Evolutionary conservation across 2,888 invertebrate genomes (phyloP), one percentile per base, ranked within the genome.

Genomic region (Aleiodes testaceus): DNA sequence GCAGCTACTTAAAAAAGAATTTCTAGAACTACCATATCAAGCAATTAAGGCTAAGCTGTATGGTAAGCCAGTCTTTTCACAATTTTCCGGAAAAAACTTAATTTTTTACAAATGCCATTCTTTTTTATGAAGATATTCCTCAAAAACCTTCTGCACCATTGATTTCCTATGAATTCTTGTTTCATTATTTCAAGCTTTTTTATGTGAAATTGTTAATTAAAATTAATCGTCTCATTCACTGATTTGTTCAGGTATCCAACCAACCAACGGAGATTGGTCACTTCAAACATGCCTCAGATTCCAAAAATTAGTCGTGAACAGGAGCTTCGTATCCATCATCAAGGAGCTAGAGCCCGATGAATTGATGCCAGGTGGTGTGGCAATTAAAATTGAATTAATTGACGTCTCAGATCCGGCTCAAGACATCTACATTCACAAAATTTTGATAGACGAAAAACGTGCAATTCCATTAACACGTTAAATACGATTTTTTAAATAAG

Each of bases 271-370:
- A 79, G 92, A 94, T 86, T 94, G 94, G 93, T 89, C 91, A 0
- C 91, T 92, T 77, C 92, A 93, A 78, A 94, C 94, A 85, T 93
- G 93, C 80, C 87, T 93, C 66, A 88, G 91, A 72, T 95, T 95
- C 84, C 92, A 93, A 79, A 89, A 92, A 77, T 82, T 95, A 74
- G 93, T 94, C 5, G 91, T 92, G 44, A 91, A 92, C 44, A 92
- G 92, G 79, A 89, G 91, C 66, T 93, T 95, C 75, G 93, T 93
- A 12, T 93, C 94, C 0, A 85, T 92, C 61, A 90, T 95, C 65
- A 90, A 90, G 74, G 90, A 91, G 18, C 90, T 92, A 7, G 90
- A 90, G 70, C 89, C 89, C 52, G 93, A 93, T 79, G 89, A 91
- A 18, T 82, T 91, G 30, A 91, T 91, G 75, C 90, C 91, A 4